Base-by-base conservation (phyloP, 2,797 vertebrate genomes). In the Falco naumanni region DNA sequence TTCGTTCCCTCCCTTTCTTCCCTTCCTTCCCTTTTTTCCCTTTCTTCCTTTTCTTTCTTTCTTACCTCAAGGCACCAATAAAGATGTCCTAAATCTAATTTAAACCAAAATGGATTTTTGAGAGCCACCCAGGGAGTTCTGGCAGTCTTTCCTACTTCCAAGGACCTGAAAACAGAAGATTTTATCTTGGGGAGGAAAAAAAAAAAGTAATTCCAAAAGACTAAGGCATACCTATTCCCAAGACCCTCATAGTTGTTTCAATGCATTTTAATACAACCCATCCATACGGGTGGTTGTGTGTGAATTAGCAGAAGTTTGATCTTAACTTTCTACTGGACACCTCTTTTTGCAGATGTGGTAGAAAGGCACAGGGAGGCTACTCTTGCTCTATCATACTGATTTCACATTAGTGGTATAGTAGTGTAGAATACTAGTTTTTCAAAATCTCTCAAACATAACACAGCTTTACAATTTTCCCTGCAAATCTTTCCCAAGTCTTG, bases 1-100 rank as follows among this genome's bases (percentile, higher is more conserved):
- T 22, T 5, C 2, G 5, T 39, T 4, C 5, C 18, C 7, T 4
- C 5, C 18, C 7, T 22, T 20, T 12, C 15, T 25, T 4, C 6
- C 45, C 45, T 56, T 56, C 8, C 29, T 14, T 11, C 33, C 19
- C 41, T 39, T 60, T 10, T 18, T 37, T 6, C n/a, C 33, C 48
- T 50, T 34, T 21, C 21, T 16, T 34, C n/a, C 21, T 17, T 65
- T 63, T 4, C 25, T 50, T 28, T 25, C 5, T 18, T 48, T 68
- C 41, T 14, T 16, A 29, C 39, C 16, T 69, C 26, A 74, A 75
- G 74, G 3, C 26, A 80, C 15, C 28, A 51, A 10, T 17, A 56
- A 57, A 41, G 24, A 17, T 33, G 5, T 63, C 39, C 33, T 69
- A 70, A 66, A 84, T 43, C 4, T 56, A 43, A 74, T n/a, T 9